These are phyloP conservation scores for Baronia brevicornis DNA, from an alignment of 2,888 invertebrate species.

Conservation along the genomic window DNA sequence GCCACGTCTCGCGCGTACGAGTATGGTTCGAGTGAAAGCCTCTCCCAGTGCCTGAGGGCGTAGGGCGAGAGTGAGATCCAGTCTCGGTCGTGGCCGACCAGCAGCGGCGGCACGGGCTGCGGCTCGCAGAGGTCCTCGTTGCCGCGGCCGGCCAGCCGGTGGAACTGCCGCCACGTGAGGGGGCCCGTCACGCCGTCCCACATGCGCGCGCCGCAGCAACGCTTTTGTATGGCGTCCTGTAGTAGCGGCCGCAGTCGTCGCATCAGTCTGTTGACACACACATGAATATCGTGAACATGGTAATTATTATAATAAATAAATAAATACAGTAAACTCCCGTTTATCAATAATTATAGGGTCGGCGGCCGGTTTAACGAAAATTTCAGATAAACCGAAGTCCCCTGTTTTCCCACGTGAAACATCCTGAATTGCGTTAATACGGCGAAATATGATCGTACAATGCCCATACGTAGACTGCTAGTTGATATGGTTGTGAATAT, in stretches of 20 bases:
- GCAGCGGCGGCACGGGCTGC: slow-evolving; percentile 95
- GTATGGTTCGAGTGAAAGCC: slow-evolving; percentile 96
- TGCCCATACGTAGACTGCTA: too few relatives aligned
- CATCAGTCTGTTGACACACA: slow-evolving; percentile 82
- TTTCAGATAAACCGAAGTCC: too few relatives aligned
- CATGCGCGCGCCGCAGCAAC: slow-evolving; percentile 88
- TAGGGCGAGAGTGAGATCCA: slow-evolving; percentile 96
- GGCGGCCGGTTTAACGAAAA: too few relatives aligned
- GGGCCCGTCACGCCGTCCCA: slow-evolving; percentile 99
- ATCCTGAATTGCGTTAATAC: too few relatives aligned
- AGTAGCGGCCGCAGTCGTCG: slow-evolving; percentile 92
- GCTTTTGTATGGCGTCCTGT: slow-evolving; percentile 97
- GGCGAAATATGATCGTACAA: too few relatives aligned
- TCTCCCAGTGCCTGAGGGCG: slow-evolving; percentile 96
- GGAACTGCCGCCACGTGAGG: slow-evolving; percentile 98
- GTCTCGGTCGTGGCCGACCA: slow-evolving; percentile 96
- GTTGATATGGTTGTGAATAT: too few relatives aligned
- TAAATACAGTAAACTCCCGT: too few relatives aligned
- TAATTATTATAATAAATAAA: too few relatives aligned
- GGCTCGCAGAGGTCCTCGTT: slow-evolving; percentile 97
- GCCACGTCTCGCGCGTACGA: slow-evolving; percentile 96
- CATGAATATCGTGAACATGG: too few relatives aligned
- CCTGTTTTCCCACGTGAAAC: too few relatives aligned
- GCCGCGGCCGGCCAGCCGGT: slow-evolving; percentile 94
- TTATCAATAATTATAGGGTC: too few relatives aligned